These are phyloP conservation scores for Philaethria dido DNA, from an alignment of 2,888 invertebrate species.

Conservation along the genomic window DNA sequence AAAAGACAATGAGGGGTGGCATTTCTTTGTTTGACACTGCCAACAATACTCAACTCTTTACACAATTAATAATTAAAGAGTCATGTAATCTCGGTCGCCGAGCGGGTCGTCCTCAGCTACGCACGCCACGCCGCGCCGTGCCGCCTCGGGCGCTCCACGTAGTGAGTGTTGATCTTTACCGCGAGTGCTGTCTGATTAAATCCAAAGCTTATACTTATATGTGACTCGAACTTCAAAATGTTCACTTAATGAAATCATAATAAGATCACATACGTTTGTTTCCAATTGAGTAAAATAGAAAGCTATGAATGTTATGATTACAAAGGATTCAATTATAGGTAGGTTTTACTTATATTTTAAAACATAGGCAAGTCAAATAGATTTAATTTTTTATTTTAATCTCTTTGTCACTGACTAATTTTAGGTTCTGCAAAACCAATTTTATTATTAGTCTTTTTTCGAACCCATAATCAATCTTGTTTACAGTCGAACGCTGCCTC, in stretches of 20 bases:
- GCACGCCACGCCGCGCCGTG: constrained; percentile 40
- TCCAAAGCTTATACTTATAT: constrained; percentile 55
- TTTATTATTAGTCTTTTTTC: too few relatives aligned
- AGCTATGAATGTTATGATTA: constrained; percentile 4
- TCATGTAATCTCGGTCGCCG: constrained; percentile 64
- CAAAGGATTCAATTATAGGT: constrained; percentile 4
- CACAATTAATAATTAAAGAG: constrained; percentile 77
- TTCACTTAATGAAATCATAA: constrained; percentile 69
- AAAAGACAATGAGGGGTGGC: constrained; percentile 59
- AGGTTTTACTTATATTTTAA: background rate
- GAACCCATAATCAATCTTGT: too few relatives aligned
- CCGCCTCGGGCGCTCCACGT: constrained; percentile 52
- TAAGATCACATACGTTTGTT: constrained; percentile 45
- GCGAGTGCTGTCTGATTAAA: constrained; percentile 66
- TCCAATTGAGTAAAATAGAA: background rate
- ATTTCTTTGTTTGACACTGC: constrained; percentile 31
- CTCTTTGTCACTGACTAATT: too few relatives aligned
- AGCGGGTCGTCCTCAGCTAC: constrained; percentile 47
- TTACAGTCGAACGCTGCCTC: too few relatives aligned
- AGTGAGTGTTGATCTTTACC: constrained; percentile 70
- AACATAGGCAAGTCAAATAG: background rate
- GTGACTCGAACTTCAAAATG: constrained; percentile 57
- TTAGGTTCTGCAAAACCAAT: too few relatives aligned
- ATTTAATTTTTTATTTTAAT: too few relatives aligned
- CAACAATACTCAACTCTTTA: constrained; percentile 67